A percentile compares a stretch with the other conserved stretches of the same genome.
Conservation (phyloP, 2,113 vertebrate species). For the Xerus inauris region DNA sequence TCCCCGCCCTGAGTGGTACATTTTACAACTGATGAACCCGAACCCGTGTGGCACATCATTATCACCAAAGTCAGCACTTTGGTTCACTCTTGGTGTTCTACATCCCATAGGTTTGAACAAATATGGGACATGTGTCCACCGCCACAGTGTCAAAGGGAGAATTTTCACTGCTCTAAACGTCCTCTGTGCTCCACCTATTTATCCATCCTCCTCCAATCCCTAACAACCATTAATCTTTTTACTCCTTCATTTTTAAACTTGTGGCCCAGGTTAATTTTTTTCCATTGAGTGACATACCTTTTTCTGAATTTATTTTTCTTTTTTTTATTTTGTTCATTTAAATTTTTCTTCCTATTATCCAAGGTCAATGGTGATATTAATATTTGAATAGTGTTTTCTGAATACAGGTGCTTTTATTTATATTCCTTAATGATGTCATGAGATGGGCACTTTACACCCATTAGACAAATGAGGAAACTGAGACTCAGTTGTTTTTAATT, state of each 20-base stretch:
- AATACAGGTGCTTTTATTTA: background rate
- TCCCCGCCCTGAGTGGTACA: background rate
- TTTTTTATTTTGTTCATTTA: background rate
- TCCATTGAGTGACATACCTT: background rate
- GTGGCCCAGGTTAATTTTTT: background rate
- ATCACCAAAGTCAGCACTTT: accelerated
- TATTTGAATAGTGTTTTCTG: background rate
- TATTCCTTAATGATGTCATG: background rate
- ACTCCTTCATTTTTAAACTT: background rate
- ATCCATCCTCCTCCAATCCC: background rate
- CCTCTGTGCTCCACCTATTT: background rate
- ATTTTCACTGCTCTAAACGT: background rate
- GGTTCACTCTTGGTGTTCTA: background rate
- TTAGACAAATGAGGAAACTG: background rate
- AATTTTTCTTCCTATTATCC: background rate
- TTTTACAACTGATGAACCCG: background rate
- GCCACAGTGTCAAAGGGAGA: accelerated
- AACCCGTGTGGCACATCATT: accelerated
- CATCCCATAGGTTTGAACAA: background rate
- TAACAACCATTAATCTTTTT: background rate
- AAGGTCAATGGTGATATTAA: background rate
- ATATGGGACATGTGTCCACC: background rate
- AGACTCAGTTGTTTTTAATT: background rate
- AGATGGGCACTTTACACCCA: background rate
- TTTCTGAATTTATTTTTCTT: conserved; percentile 13